Evolutionary conservation across 2,888 invertebrate species (phyloP).

Genomic region (Noctua janthe): DNA sequence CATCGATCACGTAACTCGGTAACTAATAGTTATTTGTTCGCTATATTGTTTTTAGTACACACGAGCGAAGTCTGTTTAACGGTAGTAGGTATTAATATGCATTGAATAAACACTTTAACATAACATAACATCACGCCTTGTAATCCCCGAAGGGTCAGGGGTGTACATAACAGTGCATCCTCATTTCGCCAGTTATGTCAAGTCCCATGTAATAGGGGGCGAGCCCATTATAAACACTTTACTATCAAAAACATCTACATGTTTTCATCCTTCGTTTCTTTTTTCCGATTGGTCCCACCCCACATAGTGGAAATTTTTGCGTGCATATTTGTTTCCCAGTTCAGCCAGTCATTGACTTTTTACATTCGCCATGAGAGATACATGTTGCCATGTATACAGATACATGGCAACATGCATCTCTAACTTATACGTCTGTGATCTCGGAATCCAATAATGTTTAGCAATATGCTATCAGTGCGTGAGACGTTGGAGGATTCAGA

Average conservation of each 20-base stretch:
- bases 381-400: neutral
- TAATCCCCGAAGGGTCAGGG: neutral
- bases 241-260: neutral
- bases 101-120: neutral
- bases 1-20: conserved; percentile 32
- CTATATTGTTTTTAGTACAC: conserved; percentile 30
- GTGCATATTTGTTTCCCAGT: neutral
- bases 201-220: neutral
- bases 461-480: neutral
- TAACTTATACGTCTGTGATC: neutral
- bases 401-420: neutral
- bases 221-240: neutral
- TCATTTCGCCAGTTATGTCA: neutral
- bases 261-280: neutral
- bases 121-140: neutral
- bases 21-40: conserved; percentile 23
- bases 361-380: neutral
- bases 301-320: neutral
- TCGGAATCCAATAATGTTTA: neutral
- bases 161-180: neutral
- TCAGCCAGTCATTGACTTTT: neutral
- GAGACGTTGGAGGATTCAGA: neutral
- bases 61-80: neutral
- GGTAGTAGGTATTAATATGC: conserved; percentile 1
- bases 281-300: neutral